Evolutionary conservation across 2,113 vertebrate species (phyloP), one percentile per base, ranked within the genome.

Genomic region (Macquaria australasica): DNA sequence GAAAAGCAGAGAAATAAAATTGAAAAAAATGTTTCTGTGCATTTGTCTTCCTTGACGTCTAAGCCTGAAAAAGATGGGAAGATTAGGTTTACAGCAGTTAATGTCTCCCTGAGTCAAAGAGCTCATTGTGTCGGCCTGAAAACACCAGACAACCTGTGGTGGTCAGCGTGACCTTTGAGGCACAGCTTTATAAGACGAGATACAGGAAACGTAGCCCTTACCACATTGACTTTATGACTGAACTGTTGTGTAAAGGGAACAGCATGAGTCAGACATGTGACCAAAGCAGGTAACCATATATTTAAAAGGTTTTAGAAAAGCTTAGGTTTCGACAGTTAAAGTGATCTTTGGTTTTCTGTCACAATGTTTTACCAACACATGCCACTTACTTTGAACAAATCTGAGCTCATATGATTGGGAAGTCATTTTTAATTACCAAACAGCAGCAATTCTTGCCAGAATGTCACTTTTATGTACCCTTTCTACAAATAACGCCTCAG

Each of bases 151-250:
- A 20, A 15, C 15, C 48, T 51, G 39, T 8, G 10, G 25, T 37
- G 63, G 71, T 34, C 63, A 37, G 21, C 8, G 21, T 74, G 73
- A 86, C 85, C 83, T 90, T 80, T 89, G n/a, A 53, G 67, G 34
- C 28, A 23, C 53, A n/a, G 56, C 39, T 91, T 86, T 72, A 72
- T 14, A 45, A 85, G 68, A 74, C 0, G 1, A 9, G 67, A 7
- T 1, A 45, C 53, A 62, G 53, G 14, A 63, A 89, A 73, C 8
- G 0, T 5, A 58, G 23, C 21, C 18, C 4, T 0, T 1, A 59
- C 48, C 11, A 12, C 50, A 41, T 48, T 55, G 6, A 62, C 41
- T 70, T 4, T 71, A 31, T 41, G 21, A 51, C 2, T 10, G 10
- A 50, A 20, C 7, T 37, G n/a, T 8, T 53, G 25, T 8, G 20